phyloP scores from a whole-genome alignment of 2,888 invertebrate species.

The Synergus itoensis region DNA sequence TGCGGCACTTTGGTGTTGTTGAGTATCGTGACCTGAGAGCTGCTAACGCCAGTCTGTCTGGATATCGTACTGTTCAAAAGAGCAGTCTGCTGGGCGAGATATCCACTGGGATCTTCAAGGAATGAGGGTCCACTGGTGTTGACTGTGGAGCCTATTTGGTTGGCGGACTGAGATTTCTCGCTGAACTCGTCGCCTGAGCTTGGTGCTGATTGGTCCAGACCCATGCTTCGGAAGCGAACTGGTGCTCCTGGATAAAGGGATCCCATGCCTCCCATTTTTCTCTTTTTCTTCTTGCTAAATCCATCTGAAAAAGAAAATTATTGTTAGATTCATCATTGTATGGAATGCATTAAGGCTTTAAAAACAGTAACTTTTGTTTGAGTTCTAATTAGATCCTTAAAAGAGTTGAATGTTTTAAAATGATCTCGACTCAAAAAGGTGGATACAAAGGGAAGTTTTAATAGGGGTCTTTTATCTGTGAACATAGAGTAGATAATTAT shows the following conservation, averaged over 20 bases:
- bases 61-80: slow-evolving; percentile 90
- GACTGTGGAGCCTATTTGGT: slow-evolving; percentile 63
- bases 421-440: neutral
- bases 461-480: slow-evolving; percentile 70
- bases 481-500: slow-evolving; percentile 73
- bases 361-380: neutral
- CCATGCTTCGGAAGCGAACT: slow-evolving; percentile 73
- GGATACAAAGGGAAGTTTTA: slow-evolving; percentile 48
- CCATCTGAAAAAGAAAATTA: slow-evolving; percentile 74
- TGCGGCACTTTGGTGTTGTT: slow-evolving; percentile 63
- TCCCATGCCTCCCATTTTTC: slow-evolving; percentile 83
- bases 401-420: neutral
- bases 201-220: slow-evolving; percentile 64
- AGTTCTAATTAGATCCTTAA: neutral
- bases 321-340: neutral
- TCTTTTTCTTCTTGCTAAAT: slow-evolving; percentile 81
- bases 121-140: slow-evolving; percentile 85
- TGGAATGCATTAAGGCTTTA: neutral
- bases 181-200: slow-evolving; percentile 70
- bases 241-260: slow-evolving; percentile 82
- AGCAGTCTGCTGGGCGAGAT: slow-evolving; percentile 93
- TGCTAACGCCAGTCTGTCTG: slow-evolving; percentile 80
- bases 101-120: slow-evolving; percentile 94
- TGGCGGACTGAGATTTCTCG: slow-evolving; percentile 67
- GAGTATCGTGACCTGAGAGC: slow-evolving; percentile 69